phyloP scores from a whole-genome alignment of 2,888 invertebrate genomes.

The Volucella inflata region DNA sequence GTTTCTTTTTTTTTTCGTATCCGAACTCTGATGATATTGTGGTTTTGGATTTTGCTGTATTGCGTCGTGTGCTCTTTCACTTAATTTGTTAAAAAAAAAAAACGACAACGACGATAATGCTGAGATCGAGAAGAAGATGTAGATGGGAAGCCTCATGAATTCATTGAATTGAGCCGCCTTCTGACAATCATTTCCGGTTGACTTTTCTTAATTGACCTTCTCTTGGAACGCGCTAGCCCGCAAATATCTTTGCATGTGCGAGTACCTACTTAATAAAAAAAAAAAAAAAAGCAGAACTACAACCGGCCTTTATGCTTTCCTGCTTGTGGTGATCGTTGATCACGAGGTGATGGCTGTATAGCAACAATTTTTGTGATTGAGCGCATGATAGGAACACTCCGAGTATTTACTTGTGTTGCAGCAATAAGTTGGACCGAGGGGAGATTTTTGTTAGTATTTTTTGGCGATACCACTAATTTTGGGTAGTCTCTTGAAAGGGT shows the following conservation, averaged over 20 bases:
- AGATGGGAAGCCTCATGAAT: conserved; percentile 40
- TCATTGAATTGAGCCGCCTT: conserved; percentile 73
- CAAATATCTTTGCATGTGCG: background rate
- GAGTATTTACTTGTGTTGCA: background rate
- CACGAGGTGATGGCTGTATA: conserved; percentile 40
- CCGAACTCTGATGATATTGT: conserved; percentile 47
- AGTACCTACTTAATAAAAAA: too few species aligned
- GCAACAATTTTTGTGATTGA: conserved; percentile 40
- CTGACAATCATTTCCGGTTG: conserved; percentile 82
- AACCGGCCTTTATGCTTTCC: conserved; percentile 21
- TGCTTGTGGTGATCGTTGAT: too few species aligned
- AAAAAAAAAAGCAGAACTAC: background rate
- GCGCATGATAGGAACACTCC: conserved; percentile 23
- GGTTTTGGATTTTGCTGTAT: conserved; percentile 13
- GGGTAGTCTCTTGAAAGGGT: background rate
- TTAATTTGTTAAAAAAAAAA: conserved; percentile 60
- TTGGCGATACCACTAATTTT: conserved; percentile 5
- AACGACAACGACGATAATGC: background rate
- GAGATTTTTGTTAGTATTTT: background rate
- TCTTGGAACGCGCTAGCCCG: conserved; percentile 76
- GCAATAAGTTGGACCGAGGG: background rate
- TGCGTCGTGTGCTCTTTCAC: conserved; percentile 37
- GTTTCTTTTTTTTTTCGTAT: conserved; percentile 16
- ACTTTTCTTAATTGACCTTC: conserved; percentile 82
- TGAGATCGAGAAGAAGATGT: conserved; percentile 16